phyloP scores from a whole-genome alignment of 1,140 invertebrate species.

The Penaeus vannamei region DNA sequence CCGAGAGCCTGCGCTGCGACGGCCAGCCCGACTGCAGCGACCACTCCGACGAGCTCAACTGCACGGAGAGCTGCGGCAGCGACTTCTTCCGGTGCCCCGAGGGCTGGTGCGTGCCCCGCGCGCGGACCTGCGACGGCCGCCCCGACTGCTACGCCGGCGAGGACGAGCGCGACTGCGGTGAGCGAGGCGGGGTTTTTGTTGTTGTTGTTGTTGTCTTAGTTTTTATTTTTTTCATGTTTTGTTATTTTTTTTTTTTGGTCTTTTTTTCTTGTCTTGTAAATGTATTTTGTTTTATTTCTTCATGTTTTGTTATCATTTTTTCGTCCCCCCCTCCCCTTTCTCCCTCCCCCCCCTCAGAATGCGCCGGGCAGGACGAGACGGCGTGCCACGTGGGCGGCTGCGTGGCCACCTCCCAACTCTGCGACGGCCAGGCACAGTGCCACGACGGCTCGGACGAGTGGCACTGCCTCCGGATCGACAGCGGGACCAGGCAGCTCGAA shows the following conservation, averaged over 20 bases:
- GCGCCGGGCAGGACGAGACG: slow-evolving; percentile 71
- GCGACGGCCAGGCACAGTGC: slow-evolving; percentile 83
- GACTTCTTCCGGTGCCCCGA: slow-evolving; percentile 50
- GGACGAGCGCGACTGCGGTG: slow-evolving; percentile 50
- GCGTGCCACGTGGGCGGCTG: slow-evolving; percentile 78
- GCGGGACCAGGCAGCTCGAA: slow-evolving; percentile 51
- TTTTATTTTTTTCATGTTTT: neutral
- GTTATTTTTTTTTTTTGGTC: too few relatives aligned
- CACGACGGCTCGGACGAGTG: slow-evolving; percentile 83
- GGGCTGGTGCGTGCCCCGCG: slow-evolving; percentile 72
- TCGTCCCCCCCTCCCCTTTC: neutral
- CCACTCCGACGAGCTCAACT: slow-evolving; percentile 60
- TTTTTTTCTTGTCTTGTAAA: too few relatives aligned
- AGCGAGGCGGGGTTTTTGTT: slow-evolving; percentile 1
- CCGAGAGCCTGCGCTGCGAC: slow-evolving; percentile 34
- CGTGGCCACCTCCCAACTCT: slow-evolving; percentile 83
- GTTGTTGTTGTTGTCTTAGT: neutral
- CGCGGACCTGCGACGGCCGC: slow-evolving; percentile 71
- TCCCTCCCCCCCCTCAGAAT: neutral
- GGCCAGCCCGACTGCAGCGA: slow-evolving; percentile 61
- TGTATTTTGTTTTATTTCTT: too few relatives aligned
- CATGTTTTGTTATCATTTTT: neutral
- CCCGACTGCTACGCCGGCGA: slow-evolving; percentile 71
- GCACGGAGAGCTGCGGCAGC: slow-evolving; percentile 26
- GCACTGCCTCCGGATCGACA: slow-evolving; percentile 55